Evolutionary conservation across 92 coral and sea anemone species (phyloP).

Genomic region (Nematostella vectensis): DNA sequence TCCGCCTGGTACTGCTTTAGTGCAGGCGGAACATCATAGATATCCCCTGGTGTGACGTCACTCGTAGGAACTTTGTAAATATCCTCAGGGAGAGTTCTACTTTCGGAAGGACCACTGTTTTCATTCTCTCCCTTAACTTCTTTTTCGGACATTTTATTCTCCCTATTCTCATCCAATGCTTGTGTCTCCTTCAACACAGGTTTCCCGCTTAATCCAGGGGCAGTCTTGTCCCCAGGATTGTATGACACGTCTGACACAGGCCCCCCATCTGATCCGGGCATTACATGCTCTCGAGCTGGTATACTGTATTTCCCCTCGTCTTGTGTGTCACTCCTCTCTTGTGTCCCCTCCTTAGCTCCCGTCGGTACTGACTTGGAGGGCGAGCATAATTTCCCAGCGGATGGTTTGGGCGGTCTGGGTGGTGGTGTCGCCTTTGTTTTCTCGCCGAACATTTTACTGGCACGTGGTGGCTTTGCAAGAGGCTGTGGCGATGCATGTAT

Average conservation of each 20-base stretch:
- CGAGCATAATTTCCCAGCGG: background rate
- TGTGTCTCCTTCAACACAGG: background rate
- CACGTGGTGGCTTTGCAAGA: slow-evolving; percentile 22
- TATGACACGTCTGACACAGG: slow-evolving; percentile 5
- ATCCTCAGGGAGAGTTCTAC: slow-evolving; percentile 23
- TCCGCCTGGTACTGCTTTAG: slow-evolving; percentile 8
- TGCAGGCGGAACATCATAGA: slow-evolving; percentile 23
- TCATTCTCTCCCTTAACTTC: slow-evolving; percentile 4
- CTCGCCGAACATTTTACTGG: slow-evolving; percentile 8
- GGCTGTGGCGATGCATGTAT: slow-evolving; percentile 8
- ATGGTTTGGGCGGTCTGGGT: slow-evolving; percentile 30
- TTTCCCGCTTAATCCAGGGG: background rate
- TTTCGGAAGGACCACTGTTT: slow-evolving; percentile 11
- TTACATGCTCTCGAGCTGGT: slow-evolving; percentile 28
- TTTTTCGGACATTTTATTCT: background rate
- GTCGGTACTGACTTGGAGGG: slow-evolving; percentile 7
- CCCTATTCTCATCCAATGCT: background rate
- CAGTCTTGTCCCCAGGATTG: background rate
- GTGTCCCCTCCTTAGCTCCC: background rate
- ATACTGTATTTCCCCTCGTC: slow-evolving; percentile 16
- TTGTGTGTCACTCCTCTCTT: too few relatives aligned
- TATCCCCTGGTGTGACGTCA: slow-evolving; percentile 4
- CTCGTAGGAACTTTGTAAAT: slow-evolving; percentile 50
- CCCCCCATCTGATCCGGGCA: slow-evolving; percentile 15
- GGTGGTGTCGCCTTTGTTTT: slow-evolving; percentile 15